These are phyloP conservation scores for Pipistrellus nathusii DNA, from an alignment of 2,797 vertebrate genomes.

Conservation along the genomic window DNA sequence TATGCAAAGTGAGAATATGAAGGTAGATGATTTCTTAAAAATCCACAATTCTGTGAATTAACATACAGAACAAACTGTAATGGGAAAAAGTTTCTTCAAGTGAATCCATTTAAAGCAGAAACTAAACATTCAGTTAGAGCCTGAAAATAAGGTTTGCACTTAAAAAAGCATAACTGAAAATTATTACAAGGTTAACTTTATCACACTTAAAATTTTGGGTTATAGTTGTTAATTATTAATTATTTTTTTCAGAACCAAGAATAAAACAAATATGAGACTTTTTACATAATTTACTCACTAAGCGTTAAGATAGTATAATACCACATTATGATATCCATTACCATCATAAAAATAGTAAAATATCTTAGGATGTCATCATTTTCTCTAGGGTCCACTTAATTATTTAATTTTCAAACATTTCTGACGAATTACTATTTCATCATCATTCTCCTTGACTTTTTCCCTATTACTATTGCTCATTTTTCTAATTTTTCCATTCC, in stretches of 20 bases:
- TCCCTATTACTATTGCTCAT: background rate
- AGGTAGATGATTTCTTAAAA: background rate
- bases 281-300: constrained; percentile 43
- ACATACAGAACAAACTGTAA: background rate
- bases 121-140: background rate
- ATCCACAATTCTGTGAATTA: background rate
- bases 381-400: constrained; percentile 3
- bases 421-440: constrained; percentile 47
- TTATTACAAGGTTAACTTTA: constrained; percentile 25
- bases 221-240: constrained; percentile 54
- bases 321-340: background rate
- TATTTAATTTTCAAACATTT: constrained; percentile 62
- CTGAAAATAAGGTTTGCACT: background rate
- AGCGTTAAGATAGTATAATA: background rate
- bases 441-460: constrained; percentile 26
- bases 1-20: background rate
- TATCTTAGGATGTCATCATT: constrained; percentile 57
- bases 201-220: constrained; percentile 29
- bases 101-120: background rate
- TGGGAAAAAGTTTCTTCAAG: background rate
- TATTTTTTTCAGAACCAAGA: constrained; percentile 55
- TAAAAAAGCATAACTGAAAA: constrained; percentile 23
- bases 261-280: constrained; percentile 28
- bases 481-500: constrained; percentile 52
- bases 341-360: constrained; percentile 55